Evolutionary conservation across 2,797 vertebrate species (phyloP).

Genomic region (Tympanoctomys barrerae): DNA sequence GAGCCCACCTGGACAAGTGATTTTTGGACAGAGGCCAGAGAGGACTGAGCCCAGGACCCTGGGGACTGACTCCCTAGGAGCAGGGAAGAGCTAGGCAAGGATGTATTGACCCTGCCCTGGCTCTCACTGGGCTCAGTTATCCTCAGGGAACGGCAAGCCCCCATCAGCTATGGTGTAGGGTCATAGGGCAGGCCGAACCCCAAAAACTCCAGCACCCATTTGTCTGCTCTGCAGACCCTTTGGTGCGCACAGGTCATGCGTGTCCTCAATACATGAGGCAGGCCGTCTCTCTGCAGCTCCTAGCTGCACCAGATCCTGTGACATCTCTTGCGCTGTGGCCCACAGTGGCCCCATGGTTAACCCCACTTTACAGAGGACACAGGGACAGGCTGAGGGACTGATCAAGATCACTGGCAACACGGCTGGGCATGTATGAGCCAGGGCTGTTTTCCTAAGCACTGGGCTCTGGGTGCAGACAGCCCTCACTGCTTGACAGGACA

Average conservation of each 20-base stretch:
- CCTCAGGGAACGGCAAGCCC: neutral
- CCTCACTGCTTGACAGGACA: neutral
- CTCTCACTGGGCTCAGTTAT: neutral
- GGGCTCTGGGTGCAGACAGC: neutral
- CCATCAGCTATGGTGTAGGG: neutral
- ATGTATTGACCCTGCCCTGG: neutral
- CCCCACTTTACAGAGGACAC: neutral
- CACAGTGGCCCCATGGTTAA: neutral
- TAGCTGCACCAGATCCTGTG: neutral
- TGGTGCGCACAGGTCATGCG: neutral
- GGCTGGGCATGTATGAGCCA: too few species aligned
- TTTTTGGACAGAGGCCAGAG: neutral
- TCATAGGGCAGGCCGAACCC: neutral
- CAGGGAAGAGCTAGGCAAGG: neutral
- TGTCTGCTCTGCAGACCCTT: too few species aligned
- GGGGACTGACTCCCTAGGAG: too few species aligned
- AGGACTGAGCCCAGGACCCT: neutral
- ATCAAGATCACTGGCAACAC: too few species aligned
- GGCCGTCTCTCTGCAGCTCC: neutral
- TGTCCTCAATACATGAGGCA: neutral
- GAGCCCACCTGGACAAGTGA: neutral
- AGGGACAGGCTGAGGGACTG: neutral
- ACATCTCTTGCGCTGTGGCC: neutral
- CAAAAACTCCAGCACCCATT: neutral
- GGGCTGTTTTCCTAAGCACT: neutral